Base-by-base conservation (phyloP, 2,113 vertebrate species). In the Mormyrus lacerda region DNA sequence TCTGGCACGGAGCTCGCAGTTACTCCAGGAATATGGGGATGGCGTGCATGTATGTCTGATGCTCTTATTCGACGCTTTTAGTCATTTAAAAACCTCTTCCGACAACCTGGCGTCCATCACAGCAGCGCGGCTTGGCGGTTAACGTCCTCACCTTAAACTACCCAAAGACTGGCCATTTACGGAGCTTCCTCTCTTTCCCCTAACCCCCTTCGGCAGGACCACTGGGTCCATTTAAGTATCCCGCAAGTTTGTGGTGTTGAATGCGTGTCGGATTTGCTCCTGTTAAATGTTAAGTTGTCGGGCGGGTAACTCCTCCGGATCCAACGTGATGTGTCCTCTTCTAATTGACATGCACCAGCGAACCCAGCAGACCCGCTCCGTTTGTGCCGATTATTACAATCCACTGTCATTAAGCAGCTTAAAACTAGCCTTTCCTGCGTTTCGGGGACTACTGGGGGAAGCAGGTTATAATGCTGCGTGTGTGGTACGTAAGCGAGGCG, bases 31-130 rank as follows among this genome's bases (percentile, higher is more conserved):
- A 76, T 31, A 88, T 88, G 35, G 15, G 69, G 7, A 42, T 39
- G 31, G 69, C 24, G 47, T 15, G 47, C 47, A n/a, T 51, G 8
- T 51, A 13, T 88, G 24, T 53, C 21, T 51, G 85, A 27, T 3
- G n/a, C 27, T 6, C 42, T 51, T 13, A 51, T 39, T 79, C 35
- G 85, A 44, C 45, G 21, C 11, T 44, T 35, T 44, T 15, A 15
- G 44, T 69, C 39, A 88, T 69, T 88, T 88, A 65, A 87, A 39
- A 55, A 61, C 13, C 35, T 39, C 3, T 42, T 87, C 21, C 45
- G 48, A 87, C 27, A 65, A 87, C 50, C 17, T 87, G 83, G 51
- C 31, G 84, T 89, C 87, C 89, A 90, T 90, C 27, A 51, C 85
- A 89, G 39, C 83, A n/a, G 9, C 19, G 65, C 85, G n/a, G 7